Percentiles rank a stretch among this genome's conserved stretches.
phyloP scores from a whole-genome alignment of 2,113 vertebrate genomes.

The Talpa occidentalis region DNA sequence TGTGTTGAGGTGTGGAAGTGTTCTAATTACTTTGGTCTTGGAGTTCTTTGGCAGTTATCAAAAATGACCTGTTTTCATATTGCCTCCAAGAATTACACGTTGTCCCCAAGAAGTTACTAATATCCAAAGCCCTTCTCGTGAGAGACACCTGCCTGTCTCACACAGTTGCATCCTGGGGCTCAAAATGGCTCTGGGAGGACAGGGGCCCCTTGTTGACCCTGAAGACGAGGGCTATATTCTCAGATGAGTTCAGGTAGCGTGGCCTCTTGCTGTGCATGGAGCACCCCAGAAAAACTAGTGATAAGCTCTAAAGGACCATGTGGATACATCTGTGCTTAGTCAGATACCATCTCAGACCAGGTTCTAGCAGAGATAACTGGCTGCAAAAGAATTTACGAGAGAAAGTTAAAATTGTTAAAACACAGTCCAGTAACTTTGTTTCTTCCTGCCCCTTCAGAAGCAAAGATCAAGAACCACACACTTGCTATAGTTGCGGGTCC shows the following conservation, averaged over 20 bases:
- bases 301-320: background rate
- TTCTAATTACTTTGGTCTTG: background rate
- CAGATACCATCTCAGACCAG: background rate
- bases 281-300: background rate
- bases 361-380: background rate
- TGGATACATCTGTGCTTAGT: background rate
- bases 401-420: slow-evolving; percentile 28
- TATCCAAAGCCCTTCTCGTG: background rate
- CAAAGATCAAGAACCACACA: background rate
- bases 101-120: background rate
- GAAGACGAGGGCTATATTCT: background rate
- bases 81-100: background rate
- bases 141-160: background rate
- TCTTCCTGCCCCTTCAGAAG: background rate
- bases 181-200: background rate
- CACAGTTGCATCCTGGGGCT: background rate
- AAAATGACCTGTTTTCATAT: slow-evolving; percentile 15
- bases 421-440: background rate
- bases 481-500: accelerated
- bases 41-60: background rate
- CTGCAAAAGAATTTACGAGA: background rate
- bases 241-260: background rate
- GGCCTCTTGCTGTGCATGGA: background rate
- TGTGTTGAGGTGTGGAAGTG: background rate
- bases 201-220: background rate